phyloP scores from a whole-genome alignment of 2,888 invertebrate genomes.

The Cataglyphis rosenhaueri region DNA sequence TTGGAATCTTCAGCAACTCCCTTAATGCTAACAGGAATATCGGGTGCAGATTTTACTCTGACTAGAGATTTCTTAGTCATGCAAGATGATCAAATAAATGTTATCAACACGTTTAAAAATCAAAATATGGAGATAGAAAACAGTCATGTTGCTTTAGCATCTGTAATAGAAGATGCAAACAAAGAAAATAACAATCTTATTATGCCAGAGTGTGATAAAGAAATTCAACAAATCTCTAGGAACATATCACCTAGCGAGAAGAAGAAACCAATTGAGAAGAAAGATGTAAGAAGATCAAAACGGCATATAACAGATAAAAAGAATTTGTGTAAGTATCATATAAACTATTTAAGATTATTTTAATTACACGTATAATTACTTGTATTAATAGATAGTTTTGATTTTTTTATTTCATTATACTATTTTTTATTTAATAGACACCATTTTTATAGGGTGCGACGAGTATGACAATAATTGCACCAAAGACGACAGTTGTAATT shows the following conservation, averaged over 20 bases:
- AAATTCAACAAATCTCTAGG: constrained; percentile 54
- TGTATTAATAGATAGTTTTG: constrained; percentile 14
- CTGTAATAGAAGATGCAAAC: constrained; percentile 60
- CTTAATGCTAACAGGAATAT: constrained; percentile 81
- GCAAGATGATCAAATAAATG: constrained; percentile 84
- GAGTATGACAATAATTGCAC: constrained; percentile 83
- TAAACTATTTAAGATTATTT: constrained; percentile 2
- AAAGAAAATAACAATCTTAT: constrained; percentile 62
- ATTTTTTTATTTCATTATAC: constrained; percentile 1
- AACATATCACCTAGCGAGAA: constrained; percentile 51
- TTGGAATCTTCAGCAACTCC: constrained; percentile 80
- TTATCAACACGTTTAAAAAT: constrained; percentile 80
- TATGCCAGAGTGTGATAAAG: constrained; percentile 20
- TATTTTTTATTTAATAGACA: not conserved
- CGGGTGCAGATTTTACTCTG: constrained; percentile 81
- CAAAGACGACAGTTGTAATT: constrained; percentile 80
- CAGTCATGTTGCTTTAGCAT: constrained; percentile 56
- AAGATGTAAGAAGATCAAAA: constrained; percentile 77
- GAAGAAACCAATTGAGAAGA: constrained; percentile 68
- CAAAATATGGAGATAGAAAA: constrained; percentile 76
- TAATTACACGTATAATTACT: not conserved
- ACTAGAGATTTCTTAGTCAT: constrained; percentile 83
- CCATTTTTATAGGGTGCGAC: constrained; percentile 83
- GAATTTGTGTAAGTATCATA: constrained; percentile 75
- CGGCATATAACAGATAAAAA: constrained; percentile 80